Conservation (phyloP, 2,113 vertebrate genomes). For the Triplophysa dalaica region DNA sequence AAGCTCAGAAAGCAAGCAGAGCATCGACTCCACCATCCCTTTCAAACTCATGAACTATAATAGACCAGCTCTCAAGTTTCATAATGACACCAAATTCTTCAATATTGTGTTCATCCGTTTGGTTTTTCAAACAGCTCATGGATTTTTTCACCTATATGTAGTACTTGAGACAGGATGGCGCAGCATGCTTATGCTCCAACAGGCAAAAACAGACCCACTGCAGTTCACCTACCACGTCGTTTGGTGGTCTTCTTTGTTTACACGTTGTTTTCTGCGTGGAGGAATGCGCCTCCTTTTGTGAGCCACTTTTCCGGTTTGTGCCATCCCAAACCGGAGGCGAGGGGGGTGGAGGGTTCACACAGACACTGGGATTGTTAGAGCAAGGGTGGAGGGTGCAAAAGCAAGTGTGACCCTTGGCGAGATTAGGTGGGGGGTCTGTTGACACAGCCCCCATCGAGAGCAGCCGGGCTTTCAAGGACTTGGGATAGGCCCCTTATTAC, state of each 20-base stretch:
- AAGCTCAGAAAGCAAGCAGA: not conserved
- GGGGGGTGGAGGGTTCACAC: slow-evolving; percentile 3
- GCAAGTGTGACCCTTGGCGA: slow-evolving; percentile 21
- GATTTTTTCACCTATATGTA: not conserved
- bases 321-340: slow-evolving; percentile 20
- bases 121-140: not conserved
- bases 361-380: slow-evolving; percentile 9
- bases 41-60: not conserved
- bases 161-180: not conserved
- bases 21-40: not conserved
- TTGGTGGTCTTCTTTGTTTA: slow-evolving; percentile 38
- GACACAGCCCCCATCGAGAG: slow-evolving; percentile 49
- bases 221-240: slow-evolving; percentile 31
- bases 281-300: slow-evolving; percentile 35
- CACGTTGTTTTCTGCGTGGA: slow-evolving; percentile 18
- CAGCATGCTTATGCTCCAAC: slow-evolving; percentile 27
- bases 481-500: slow-evolving; percentile 52
- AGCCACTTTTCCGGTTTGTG: slow-evolving; percentile 44
- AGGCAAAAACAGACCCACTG: slow-evolving; percentile 41
- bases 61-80: not conserved
- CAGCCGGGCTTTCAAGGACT: slow-evolving; percentile 54
- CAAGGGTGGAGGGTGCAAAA: slow-evolving; percentile 18
- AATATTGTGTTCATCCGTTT: not conserved
- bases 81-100: slow-evolving; percentile 2
- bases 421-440: slow-evolving; percentile 50